Conservation (phyloP, 2,113 vertebrate genomes). For the Hystrix brachyura region DNA sequence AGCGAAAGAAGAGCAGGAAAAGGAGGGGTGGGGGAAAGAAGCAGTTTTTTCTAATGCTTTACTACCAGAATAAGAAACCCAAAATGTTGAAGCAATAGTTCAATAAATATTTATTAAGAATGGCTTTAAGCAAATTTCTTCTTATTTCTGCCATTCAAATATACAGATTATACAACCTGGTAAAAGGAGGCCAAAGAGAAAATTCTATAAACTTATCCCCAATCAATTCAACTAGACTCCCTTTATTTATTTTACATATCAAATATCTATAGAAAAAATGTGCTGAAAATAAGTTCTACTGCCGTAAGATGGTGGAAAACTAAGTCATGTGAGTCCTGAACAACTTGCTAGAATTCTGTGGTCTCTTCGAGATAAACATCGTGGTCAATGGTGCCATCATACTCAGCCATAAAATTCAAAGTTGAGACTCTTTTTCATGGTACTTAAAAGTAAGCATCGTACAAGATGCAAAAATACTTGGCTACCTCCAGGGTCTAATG, state of each 20-base stretch:
- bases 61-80: not conserved
- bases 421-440: not conserved
- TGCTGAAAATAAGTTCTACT: not conserved
- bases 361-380: not conserved
- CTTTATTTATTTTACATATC: not conserved
- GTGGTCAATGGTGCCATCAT: not conserved
- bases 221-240: not conserved
- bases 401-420: not conserved
- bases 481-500: not conserved
- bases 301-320: not conserved
- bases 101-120: not conserved
- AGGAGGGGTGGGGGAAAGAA: not conserved
- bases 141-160: not conserved
- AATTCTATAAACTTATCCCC: not conserved
- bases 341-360: not conserved
- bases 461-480: not conserved
- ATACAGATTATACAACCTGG: not conserved
- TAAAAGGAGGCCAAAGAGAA: not conserved
- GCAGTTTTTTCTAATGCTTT: not conserved
- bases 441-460: not conserved
- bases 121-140: not conserved
- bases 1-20: not conserved
- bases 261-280: not conserved
- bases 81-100: not conserved
- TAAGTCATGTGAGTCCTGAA: not conserved